phyloP scores from a whole-genome alignment of 2,888 invertebrate genomes.

The Chelonus formosanus region DNA sequence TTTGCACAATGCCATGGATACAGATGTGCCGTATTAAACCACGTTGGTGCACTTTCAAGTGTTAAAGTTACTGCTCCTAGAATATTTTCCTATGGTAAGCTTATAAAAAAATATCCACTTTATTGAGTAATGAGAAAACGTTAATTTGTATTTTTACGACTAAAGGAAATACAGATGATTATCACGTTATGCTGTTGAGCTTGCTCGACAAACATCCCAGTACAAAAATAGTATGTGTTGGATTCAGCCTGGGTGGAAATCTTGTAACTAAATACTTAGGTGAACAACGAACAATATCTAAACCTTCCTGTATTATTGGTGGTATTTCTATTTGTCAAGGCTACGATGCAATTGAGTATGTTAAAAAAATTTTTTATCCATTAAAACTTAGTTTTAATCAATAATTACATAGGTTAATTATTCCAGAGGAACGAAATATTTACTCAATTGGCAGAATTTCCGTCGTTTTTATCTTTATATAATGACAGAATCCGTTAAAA shows the following conservation, averaged over 20 bases:
- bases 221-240: slow-evolving; percentile 83
- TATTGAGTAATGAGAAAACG: too few species aligned
- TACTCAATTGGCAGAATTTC: slow-evolving; percentile 89
- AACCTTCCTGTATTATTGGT: slow-evolving; percentile 79
- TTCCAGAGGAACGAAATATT: slow-evolving; percentile 78
- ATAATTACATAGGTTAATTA: too few species aligned
- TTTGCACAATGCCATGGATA: slow-evolving; percentile 92
- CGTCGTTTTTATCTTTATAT: slow-evolving; percentile 89
- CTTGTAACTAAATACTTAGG: slow-evolving; percentile 92
- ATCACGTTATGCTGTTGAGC: slow-evolving; percentile 81
- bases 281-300: slow-evolving; percentile 71
- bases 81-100: slow-evolving; percentile 91
- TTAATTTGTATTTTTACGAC: neutral
- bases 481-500: slow-evolving; percentile 92
- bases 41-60: slow-evolving; percentile 87
- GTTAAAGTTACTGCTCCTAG: slow-evolving; percentile 87
- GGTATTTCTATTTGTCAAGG: slow-evolving; percentile 95
- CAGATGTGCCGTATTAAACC: slow-evolving; percentile 92
- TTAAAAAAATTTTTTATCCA: slow-evolving; percentile 44
- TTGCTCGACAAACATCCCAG: slow-evolving; percentile 77
- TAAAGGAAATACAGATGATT: slow-evolving; percentile 89
- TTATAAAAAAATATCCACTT: neutral
- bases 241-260: slow-evolving; percentile 95
- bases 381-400: too few species aligned
- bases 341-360: slow-evolving; percentile 90